Conservation (phyloP, 2,888 invertebrate species). For the Xanthorhoe spadicearia region DNA sequence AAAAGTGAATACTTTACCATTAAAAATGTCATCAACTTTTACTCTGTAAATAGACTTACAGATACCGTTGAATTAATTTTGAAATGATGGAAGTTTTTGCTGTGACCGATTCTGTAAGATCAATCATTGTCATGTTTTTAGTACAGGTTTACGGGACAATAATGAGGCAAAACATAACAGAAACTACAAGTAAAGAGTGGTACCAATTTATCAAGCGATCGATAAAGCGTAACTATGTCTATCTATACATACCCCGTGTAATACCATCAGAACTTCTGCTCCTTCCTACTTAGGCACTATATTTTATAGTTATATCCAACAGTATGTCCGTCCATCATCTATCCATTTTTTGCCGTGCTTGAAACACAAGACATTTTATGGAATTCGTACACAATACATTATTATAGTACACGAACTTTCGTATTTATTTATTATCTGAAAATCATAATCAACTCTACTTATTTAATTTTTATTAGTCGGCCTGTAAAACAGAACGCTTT, state of each 20-base stretch:
- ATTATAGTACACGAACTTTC: no score
- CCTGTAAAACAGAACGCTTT: no score
- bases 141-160: conserved; percentile 8
- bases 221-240: background rate
- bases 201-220: background rate
- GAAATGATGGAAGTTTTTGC: conserved; percentile 25
- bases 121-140: conserved; percentile 20
- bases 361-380: no score
- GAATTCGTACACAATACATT: no score
- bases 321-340: no score
- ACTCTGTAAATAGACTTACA: background rate
- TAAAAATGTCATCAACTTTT: background rate
- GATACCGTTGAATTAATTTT: conserved; percentile 16
- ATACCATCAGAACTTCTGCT: background rate
- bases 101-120: conserved; percentile 26
- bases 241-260: background rate
- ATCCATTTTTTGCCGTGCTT: no score
- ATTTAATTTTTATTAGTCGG: no score
- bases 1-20: no score
- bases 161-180: conserved; percentile 12
- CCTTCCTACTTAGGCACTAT: background rate
- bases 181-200: background rate
- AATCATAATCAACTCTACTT: no score
- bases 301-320: background rate
- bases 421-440: no score